phyloP scores from a whole-genome alignment of 2,113 vertebrate species.

The Chamaetylas fuelleborni region DNA sequence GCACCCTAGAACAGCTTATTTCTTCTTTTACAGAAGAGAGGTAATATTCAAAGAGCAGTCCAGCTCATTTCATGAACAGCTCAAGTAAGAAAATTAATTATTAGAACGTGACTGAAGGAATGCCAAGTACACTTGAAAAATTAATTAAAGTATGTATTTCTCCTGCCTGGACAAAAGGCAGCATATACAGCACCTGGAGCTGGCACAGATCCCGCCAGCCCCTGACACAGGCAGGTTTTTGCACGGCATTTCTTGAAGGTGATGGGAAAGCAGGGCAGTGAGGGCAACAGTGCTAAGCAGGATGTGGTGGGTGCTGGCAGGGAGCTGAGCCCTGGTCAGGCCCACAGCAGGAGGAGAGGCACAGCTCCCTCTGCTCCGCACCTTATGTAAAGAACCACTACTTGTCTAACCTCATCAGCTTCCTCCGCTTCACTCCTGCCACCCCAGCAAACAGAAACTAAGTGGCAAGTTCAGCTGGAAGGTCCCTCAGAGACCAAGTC shows the following conservation, averaged over 20 bases:
- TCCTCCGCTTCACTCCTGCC: background rate
- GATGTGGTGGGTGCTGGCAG: background rate
- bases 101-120: background rate
- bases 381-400: background rate
- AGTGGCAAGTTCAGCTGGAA: constrained; percentile 26
- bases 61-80: background rate
- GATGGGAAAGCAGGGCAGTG: rapidly evolving
- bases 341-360: background rate
- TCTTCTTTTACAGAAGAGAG: background rate
- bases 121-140: rapidly evolving
- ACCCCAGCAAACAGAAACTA: background rate
- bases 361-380: background rate
- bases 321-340: background rate
- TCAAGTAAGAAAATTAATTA: background rate
- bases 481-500: background rate
- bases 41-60: background rate
- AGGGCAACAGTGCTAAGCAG: background rate
- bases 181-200: background rate
- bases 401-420: constrained; percentile 26
- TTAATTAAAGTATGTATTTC: background rate
- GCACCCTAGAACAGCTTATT: background rate
- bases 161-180: background rate
- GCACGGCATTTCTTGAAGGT: background rate
- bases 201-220: background rate
- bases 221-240: rapidly evolving